Percentiles rank a stretch among this genome's conserved stretches.
These are phyloP conservation scores for Helicoverpa armigera DNA, from an alignment of 1,140 invertebrate genomes.

Conservation along the genomic window DNA sequence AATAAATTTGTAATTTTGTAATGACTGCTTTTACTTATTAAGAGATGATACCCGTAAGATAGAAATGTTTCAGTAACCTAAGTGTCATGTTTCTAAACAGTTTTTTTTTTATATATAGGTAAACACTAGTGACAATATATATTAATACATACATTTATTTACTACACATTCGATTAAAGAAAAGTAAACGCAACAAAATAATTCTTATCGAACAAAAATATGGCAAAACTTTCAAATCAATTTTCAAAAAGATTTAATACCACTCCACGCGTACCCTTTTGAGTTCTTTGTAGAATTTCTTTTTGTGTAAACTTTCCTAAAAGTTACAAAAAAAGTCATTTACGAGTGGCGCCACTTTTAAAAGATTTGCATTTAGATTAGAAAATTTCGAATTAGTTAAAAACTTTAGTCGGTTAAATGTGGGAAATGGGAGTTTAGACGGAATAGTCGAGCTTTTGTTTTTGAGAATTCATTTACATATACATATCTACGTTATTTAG, in stretches of 20 bases:
- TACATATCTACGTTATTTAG: no score
- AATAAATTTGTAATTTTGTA: slow-evolving; percentile 11
- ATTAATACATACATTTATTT: no score
- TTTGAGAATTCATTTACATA: neutral
- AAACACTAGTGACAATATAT: no score
- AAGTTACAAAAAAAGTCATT: slow-evolving; percentile 41
- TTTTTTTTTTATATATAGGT: no score
- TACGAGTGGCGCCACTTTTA: slow-evolving; percentile 5
- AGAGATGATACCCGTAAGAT: no score
- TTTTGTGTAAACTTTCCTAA: slow-evolving; percentile 23
- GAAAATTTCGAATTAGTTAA: slow-evolving; percentile 46
- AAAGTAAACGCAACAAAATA: neutral
- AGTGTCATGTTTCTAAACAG: no score
- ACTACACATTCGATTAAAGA: neutral
- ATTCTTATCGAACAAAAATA: neutral
- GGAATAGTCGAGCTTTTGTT: neutral
- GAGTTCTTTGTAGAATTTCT: neutral
- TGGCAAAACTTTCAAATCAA: slow-evolving; percentile 5
- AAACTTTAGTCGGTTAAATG: slow-evolving; percentile 27
- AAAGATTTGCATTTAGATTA: slow-evolving; percentile 51
- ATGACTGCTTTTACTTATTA: neutral
- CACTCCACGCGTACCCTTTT: neutral
- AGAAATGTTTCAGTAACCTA: no score
- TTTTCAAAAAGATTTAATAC: neutral
- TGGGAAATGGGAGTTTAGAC: neutral